Evolutionary conservation across 2,797 vertebrate genomes (phyloP), one percentile per base, ranked within the genome.

Genomic region (Bradypodion pumilum): DNA sequence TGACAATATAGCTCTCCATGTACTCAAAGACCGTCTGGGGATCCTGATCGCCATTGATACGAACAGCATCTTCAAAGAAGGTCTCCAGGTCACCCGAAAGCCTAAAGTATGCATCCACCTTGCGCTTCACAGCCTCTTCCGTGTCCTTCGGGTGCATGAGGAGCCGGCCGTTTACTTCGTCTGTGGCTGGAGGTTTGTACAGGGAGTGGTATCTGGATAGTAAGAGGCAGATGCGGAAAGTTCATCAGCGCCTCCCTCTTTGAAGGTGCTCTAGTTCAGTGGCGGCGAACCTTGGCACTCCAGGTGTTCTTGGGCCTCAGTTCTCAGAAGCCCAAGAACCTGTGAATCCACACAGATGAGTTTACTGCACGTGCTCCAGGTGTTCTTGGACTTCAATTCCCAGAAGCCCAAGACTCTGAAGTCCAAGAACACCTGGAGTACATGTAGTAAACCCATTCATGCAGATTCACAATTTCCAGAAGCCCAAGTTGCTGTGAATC

Each of bases 31-130:
- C 93, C 0, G 89, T 94, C 63, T 96, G 92, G 0, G 97, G 97
- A 86, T 98, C 97, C 94, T 98, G 98, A 91, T 98, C 97, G 32
- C 96, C 97, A 0, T 97, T 97, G 85, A 99, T 27, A 4, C 92
- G 85, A 88, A 97, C 88, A 6, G 96, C 96, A 12, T 94, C 91
- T 87, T 92, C 82, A 82, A 96, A 99, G 68, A 97, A 94, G n/a
- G 90, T 80, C 93, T 97, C 94, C 89, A 99, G 94, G 1, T 85
- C 93, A 0, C 92, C 84, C 0, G 60, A 75, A 2, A 95, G 92
- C 56, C 82, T 86, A 92, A 95, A 93, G 93, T 97, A 98, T 74
- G 85, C 66, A 0, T 92, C 93, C 78, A 97, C 87, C 0, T n/a
- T 87, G 12, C 83, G 85, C 80, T 82, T 90, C 5, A 98, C 93